phyloP scores from a whole-genome alignment of 1,140 invertebrate species.

The Lordiphosa collinella region DNA sequence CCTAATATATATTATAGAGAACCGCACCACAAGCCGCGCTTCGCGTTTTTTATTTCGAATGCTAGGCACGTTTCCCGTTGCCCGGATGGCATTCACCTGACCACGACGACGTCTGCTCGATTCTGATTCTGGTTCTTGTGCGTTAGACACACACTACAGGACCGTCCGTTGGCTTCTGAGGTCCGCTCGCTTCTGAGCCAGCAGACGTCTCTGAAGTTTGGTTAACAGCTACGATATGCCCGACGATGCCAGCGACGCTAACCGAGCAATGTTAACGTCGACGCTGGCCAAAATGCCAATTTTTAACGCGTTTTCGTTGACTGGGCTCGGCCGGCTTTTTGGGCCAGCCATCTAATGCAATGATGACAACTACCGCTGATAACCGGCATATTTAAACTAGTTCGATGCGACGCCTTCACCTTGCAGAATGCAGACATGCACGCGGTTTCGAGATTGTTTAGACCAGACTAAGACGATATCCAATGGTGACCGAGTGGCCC shows the following conservation, averaged over 20 bases:
- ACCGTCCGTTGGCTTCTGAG: conserved; percentile 61
- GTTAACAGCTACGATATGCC: conserved; percentile 61
- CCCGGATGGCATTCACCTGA: conserved; percentile 68
- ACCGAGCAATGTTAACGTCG: conserved; percentile 18
- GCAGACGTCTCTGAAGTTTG: conserved; percentile 49
- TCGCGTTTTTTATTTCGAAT: conserved; percentile 40
- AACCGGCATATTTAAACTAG: conserved; percentile 50
- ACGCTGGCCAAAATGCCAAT: conserved; percentile 55
- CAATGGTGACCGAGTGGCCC: conserved; percentile 5
- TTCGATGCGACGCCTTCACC: conserved; percentile 43
- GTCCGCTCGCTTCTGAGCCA: conserved; percentile 71
- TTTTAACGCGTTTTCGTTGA: conserved; percentile 47
- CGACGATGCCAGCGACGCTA: conserved; percentile 24
- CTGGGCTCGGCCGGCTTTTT: conserved; percentile 45
- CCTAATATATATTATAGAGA: conserved; percentile 38
- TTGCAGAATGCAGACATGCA: conserved; percentile 13
- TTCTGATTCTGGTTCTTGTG: conserved; percentile 17
- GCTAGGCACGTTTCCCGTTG: conserved; percentile 57
- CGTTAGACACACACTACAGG: conserved; percentile 50
- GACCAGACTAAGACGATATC: background rate
- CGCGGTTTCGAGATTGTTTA: background rate
- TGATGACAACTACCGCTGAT: conserved; percentile 26
- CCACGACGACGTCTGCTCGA: conserved; percentile 27
- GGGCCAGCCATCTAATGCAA: conserved; percentile 49
- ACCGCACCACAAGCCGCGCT: conserved; percentile 46